Percentiles rank a stretch among this genome's conserved stretches.
phyloP scores from a whole-genome alignment of 2,888 invertebrate species.

The Ashinkailepas kermadecensis region DNA sequence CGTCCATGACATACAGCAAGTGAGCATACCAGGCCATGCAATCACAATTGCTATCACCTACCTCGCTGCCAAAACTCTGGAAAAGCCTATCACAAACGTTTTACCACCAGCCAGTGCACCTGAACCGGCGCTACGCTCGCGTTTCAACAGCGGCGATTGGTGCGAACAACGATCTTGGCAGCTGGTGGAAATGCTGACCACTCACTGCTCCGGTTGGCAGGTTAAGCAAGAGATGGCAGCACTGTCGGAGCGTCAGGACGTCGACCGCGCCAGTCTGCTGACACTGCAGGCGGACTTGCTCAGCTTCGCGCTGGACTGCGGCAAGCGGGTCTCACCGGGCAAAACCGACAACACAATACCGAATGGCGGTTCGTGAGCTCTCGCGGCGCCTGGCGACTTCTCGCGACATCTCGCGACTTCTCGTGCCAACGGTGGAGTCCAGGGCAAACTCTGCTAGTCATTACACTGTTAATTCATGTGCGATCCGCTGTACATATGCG shows the following conservation, averaged over 20 bases:
- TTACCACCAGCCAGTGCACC: no score
- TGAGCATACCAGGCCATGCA: no score
- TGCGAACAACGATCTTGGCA: no score
- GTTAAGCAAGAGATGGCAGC: background rate
- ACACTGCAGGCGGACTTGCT: background rate
- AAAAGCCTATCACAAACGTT: no score
- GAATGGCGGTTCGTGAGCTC: no score
- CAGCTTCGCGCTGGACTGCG: background rate
- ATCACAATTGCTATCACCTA: no score
- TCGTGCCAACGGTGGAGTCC: background rate
- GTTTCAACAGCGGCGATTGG: no score
- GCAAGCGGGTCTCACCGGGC: background rate
- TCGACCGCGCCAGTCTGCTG: conserved; percentile 12
- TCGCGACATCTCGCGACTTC: background rate
- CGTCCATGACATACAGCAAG: no score
- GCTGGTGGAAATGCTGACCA: no score
- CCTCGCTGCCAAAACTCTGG: no score
- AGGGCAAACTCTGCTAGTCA: background rate
- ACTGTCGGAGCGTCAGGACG: background rate
- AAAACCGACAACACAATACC: no score
- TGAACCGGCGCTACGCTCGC: no score
- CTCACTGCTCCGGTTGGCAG: background rate
- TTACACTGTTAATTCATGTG: background rate
- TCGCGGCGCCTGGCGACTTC: background rate
- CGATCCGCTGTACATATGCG: background rate